Evolutionary conservation across 2,113 vertebrate genomes (phyloP).

Genomic region (Albula goreensis): DNA sequence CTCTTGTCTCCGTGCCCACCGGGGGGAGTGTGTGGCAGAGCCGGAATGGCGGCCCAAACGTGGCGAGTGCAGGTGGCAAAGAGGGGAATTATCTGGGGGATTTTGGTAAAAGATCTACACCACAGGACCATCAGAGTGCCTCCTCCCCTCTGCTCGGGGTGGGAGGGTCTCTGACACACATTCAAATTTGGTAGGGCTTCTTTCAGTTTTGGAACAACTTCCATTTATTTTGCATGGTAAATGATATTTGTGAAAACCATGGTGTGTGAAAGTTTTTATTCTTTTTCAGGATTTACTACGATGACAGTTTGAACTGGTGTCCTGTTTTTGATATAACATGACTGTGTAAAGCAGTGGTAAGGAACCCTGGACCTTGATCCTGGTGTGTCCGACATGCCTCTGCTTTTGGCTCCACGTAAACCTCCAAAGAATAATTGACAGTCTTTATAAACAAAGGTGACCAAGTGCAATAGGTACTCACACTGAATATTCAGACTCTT

Average conservation of each 20-base stretch:
- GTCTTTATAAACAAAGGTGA: neutral
- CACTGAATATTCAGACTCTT: no score
- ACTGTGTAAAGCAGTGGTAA: neutral
- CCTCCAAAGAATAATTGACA: neutral
- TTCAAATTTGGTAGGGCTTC: neutral
- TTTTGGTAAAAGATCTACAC: slow-evolving; percentile 52
- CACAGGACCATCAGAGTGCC: slow-evolving; percentile 38
- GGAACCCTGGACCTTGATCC: neutral
- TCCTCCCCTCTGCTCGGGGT: slow-evolving; percentile 24
- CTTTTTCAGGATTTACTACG: neutral
- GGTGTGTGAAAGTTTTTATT: neutral
- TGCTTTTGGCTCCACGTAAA: neutral
- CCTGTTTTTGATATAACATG: neutral
- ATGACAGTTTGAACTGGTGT: neutral
- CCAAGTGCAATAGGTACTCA: neutral
- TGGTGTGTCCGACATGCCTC: neutral
- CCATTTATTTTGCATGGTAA: neutral
- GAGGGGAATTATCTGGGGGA: slow-evolving; percentile 47
- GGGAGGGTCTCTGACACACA: neutral
- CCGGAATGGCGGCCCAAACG: slow-evolving; percentile 63
- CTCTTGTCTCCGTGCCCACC: slow-evolving; percentile 57
- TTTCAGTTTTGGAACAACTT: neutral
- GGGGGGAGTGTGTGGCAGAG: slow-evolving; percentile 61
- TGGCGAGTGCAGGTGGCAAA: slow-evolving; percentile 64
- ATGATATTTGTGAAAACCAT: neutral